phyloP scores from a whole-genome alignment of 1,140 invertebrate species.

The Ephestia elutella region DNA sequence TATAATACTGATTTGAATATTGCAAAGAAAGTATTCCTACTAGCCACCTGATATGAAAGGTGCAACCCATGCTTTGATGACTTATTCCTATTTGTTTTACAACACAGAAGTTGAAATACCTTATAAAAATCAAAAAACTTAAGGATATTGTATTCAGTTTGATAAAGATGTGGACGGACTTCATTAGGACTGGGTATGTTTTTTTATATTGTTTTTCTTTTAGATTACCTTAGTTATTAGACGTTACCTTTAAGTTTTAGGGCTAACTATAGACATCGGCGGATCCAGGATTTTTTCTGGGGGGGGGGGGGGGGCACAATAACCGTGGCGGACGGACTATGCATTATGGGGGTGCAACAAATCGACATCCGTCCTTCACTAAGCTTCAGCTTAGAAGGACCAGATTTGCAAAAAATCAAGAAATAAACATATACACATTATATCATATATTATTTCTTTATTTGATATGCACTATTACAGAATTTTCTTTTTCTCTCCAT shows the following conservation, averaged over 20 bases:
- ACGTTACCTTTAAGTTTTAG: not conserved
- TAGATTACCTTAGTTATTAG: not conserved
- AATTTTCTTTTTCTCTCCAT: too few species aligned
- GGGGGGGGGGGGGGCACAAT: too few species aligned
- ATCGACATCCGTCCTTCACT: too few species aligned
- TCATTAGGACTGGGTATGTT: constrained; percentile 44
- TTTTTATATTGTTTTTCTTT: constrained; percentile 4
- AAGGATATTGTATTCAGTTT: constrained; percentile 34
- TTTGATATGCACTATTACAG: too few species aligned
- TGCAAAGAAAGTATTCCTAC: constrained; percentile 32
- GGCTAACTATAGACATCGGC: not conserved
- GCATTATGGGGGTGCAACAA: too few species aligned
- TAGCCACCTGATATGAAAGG: constrained; percentile 52
- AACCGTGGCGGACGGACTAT: too few species aligned
- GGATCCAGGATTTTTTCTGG: too few species aligned
- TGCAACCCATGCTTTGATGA: constrained; percentile 77
- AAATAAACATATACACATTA: too few species aligned
- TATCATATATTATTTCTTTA: too few species aligned
- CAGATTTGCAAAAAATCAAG: too few species aligned
- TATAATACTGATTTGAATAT: constrained; percentile 51
- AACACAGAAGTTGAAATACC: constrained; percentile 51
- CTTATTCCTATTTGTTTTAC: constrained; percentile 76
- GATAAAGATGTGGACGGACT: constrained; percentile 42
- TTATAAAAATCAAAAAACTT: constrained; percentile 40
- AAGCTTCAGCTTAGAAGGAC: too few species aligned